Evolutionary conservation across 2,888 invertebrate species (phyloP), one percentile per base, ranked within the genome.

Genomic region (Serripes groenlandicus): DNA sequence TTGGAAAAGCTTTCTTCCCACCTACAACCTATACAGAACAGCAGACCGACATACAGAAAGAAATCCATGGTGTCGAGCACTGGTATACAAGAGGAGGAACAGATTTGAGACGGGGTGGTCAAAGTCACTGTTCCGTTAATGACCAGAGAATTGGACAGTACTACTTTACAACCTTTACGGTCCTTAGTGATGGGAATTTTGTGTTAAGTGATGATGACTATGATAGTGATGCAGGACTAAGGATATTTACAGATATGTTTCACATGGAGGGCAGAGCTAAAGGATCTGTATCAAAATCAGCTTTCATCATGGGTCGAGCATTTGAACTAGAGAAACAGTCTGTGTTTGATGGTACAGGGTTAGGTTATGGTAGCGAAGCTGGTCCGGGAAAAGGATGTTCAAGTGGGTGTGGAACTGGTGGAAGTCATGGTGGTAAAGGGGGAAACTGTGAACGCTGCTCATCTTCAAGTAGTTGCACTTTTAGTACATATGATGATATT

Each of bases 361-460:
- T 70, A 54, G 90, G 90, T 5, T 88, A 89, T 70, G 42, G 11
- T n/a, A 35, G 78, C 34, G 69, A 35, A 37, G 0, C 30, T 49
- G 91, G 91, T 4, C 83, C 85, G 23, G 90, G 91, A 7, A 66
- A 81, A n/a, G 88, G 89, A 9, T 62, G 68, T 28, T 30, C 66
- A 30, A 80, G 81, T 73, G 69, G 83, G 1, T 81, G 86, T 64
- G 90, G 90, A 0, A 75, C 86, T 15, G 91, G 91, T 23, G 91
- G 83, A 7, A 87, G 89, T 3, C 86, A 91, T 77, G 91, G 90
- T 30, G 91, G 91, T 5, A 32, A 18, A 1, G 91, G 91, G 9
- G 91, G 90, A 3, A 9, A n/a, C 30, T 90, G 83, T 23, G 11
- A n/a, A 3, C 64, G 78, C 0, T 86, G 89, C 37, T 32, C 11